Percentiles rank a stretch among this genome's conserved stretches.
These are phyloP conservation scores for Heteromurus nitidus DNA, from an alignment of 2,888 invertebrate genomes.

Conservation along the genomic window DNA sequence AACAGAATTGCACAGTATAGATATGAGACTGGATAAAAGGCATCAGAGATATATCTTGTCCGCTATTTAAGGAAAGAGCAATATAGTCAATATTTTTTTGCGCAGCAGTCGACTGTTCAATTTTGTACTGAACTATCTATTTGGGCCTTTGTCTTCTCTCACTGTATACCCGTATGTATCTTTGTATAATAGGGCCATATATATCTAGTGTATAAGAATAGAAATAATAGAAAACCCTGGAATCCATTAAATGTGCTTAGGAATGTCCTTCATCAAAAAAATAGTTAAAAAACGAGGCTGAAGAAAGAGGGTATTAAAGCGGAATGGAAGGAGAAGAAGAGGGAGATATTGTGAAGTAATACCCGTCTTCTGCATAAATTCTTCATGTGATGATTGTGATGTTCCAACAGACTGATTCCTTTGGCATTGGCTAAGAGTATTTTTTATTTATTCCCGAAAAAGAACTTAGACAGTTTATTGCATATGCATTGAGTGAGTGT, in stretches of 20 bases:
- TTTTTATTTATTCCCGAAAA: slow-evolving; percentile 15
- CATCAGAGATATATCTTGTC: too few relatives aligned
- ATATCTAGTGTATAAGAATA: too few relatives aligned
- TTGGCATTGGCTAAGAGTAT: background rate
- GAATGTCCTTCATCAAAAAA: slow-evolving; percentile 28
- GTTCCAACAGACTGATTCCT: slow-evolving; percentile 18
- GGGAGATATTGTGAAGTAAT: background rate
- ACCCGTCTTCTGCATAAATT: slow-evolving; percentile 12
- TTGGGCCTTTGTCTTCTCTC: too few relatives aligned
- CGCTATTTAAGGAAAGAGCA: background rate
- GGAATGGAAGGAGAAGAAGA: slow-evolving; percentile 7
- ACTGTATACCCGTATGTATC: too few relatives aligned
- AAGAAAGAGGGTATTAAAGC: slow-evolving; percentile 26
- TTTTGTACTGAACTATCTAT: too few relatives aligned
- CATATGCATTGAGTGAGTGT: slow-evolving; percentile 4
- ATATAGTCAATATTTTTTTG: background rate
- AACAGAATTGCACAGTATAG: too few relatives aligned
- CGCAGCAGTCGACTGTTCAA: too few relatives aligned
- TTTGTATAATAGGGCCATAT: too few relatives aligned
- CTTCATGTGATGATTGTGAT: slow-evolving; percentile 35
- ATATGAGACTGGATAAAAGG: too few relatives aligned
- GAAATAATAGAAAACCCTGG: background rate
- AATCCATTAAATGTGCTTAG: slow-evolving; percentile 31
- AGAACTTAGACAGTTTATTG: background rate
- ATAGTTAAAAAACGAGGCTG: background rate